phyloP scores from a whole-genome alignment of 2,113 vertebrate species.

The Rhizomys pruinosus region DNA sequence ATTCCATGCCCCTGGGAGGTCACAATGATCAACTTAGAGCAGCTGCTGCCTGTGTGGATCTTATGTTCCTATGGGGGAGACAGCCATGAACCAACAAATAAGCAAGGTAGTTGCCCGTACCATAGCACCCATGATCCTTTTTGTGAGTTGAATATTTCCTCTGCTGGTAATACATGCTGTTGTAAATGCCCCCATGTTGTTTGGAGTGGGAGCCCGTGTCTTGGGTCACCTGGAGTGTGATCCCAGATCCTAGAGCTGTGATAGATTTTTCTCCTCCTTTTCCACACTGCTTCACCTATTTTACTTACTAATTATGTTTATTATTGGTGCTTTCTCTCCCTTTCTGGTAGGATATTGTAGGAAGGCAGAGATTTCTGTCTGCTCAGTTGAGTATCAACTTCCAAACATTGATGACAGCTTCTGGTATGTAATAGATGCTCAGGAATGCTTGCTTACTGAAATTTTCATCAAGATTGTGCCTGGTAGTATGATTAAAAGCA shows the following conservation, averaged over 20 bases:
- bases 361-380: background rate
- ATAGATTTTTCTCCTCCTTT: background rate
- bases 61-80: background rate
- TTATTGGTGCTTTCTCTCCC: background rate
- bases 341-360: background rate
- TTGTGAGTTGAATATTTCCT: background rate
- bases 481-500: background rate
- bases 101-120: background rate
- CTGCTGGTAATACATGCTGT: background rate
- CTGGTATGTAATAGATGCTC: background rate
- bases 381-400: background rate
- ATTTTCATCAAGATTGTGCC: background rate
- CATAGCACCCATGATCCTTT: background rate
- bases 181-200: background rate
- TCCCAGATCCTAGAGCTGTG: background rate
- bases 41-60: background rate
- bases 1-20: background rate
- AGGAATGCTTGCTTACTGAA: background rate
- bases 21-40: background rate
- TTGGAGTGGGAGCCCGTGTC: background rate
- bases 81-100: background rate
- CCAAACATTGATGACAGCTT: background rate
- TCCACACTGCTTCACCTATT: background rate
- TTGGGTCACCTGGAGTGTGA: background rate
- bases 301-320: background rate